These are phyloP conservation scores for Dendronephthya gigantea DNA, from an alignment of 64 coral and sea anemone species.

Conservation along the genomic window DNA sequence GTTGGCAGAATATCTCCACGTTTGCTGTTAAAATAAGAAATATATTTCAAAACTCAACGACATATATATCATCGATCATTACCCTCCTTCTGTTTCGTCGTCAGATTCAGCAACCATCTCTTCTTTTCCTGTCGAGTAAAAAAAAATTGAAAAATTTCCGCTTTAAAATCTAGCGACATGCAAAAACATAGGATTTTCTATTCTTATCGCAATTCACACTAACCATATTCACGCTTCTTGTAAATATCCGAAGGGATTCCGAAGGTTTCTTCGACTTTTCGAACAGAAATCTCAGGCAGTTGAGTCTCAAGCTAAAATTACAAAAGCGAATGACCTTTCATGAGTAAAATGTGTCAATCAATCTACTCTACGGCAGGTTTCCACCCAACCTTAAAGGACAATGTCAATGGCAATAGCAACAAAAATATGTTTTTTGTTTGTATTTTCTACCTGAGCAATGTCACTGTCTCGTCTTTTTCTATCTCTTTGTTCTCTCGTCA, in stretches of 20 bases:
- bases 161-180: too few relatives aligned
- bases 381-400: too few relatives aligned
- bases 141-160: not conserved
- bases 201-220: not conserved
- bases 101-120: not conserved
- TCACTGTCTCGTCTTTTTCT: not conserved
- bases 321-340: not conserved
- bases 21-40: not conserved
- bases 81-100: not conserved
- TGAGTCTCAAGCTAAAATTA: slow-evolving; percentile 51
- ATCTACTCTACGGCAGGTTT: too few relatives aligned
- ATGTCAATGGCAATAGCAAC: not conserved
- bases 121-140: not conserved
- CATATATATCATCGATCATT: not conserved
- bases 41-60: not conserved
- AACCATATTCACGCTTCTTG: not conserved
- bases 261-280: not conserved
- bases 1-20: too few relatives aligned
- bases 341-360: too few relatives aligned
- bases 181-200: too few relatives aligned
- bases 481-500: not conserved
- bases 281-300: slow-evolving; percentile 41
- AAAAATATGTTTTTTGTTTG: too few relatives aligned
- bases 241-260: not conserved
- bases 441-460: not conserved